Evolutionary conservation across 2,113 vertebrate species (phyloP).

Genomic region (Marmota monax): DNA sequence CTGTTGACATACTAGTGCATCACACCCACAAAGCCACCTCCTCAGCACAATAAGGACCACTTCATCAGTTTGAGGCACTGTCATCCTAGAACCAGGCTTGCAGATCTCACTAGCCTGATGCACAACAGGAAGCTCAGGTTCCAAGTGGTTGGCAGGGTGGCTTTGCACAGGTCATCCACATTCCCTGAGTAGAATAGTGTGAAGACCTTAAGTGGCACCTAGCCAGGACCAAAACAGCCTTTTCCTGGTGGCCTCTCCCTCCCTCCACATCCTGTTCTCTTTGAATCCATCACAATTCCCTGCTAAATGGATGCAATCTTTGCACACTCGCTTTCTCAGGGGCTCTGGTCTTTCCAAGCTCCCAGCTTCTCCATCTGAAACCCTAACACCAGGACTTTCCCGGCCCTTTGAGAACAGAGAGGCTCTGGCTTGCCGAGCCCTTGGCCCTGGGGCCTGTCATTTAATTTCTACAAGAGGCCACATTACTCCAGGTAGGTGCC

Average conservation of each 20-base stretch:
- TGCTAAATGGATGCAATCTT: not conserved
- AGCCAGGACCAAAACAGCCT: not conserved
- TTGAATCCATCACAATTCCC: not conserved
- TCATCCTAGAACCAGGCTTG: no score
- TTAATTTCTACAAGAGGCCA: not conserved
- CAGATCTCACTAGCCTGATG: not conserved
- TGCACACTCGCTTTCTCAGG: not conserved
- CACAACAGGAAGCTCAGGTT: slow-evolving; percentile 9
- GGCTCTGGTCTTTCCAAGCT: not conserved
- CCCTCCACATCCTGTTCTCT: not conserved
- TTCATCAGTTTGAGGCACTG: not conserved
- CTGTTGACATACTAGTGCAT: not conserved
- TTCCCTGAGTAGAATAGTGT: not conserved
- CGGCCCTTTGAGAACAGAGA: not conserved
- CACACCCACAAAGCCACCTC: not conserved
- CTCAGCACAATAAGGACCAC: not conserved
- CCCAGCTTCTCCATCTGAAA: not conserved
- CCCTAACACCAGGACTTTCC: not conserved
- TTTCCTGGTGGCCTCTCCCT: not conserved
- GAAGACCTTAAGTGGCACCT: not conserved
- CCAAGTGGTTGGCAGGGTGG: not conserved
- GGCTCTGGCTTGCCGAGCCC: not conserved
- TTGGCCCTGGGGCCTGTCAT: not conserved
- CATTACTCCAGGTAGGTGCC: not conserved
- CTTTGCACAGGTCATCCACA: not conserved